A percentile compares a stretch with the other conserved stretches of the same genome.
phyloP scores from a whole-genome alignment of 2,888 invertebrate genomes.

The Alloplasta piceator region DNA sequence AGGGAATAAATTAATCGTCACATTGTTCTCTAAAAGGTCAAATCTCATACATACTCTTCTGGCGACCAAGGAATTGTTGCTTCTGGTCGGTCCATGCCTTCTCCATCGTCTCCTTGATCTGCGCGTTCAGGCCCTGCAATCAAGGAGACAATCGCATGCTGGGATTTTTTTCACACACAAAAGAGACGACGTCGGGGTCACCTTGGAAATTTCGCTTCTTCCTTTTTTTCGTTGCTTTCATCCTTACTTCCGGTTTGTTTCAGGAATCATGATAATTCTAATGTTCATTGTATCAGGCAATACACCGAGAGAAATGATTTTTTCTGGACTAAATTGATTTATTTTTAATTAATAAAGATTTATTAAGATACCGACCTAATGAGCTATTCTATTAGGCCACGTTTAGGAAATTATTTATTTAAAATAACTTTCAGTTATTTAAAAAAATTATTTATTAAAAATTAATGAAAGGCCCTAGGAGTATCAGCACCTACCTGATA shows the following conservation, averaged over 20 bases:
- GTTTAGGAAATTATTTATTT: no score
- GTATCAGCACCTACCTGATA: no score
- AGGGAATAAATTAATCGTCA: conserved; percentile 56
- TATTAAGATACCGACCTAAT: no score
- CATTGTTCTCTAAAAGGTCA: conserved; percentile 39
- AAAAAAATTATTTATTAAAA: no score
- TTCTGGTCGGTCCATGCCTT: conserved; percentile 95
- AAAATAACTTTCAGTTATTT: no score
- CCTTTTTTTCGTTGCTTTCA: conserved; percentile 16
- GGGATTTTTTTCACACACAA: conserved; percentile 70
- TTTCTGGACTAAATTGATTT: no score
- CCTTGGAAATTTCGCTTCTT: conserved; percentile 47
- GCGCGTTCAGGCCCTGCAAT: conserved; percentile 93
- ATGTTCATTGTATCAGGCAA: no score
- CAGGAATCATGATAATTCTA: no score
- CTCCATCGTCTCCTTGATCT: conserved; percentile 93
- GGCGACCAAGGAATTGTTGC: conserved; percentile 94
- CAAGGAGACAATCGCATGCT: conserved; percentile 79
- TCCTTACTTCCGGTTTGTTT: background rate
- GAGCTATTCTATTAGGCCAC: no score
- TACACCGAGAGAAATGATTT: no score
- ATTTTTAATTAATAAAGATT: no score
- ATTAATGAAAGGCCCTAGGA: no score
- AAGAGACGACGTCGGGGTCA: conserved; percentile 24
- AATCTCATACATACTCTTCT: conserved; percentile 90